A percentile compares a stretch with the other conserved stretches of the same genome.
Conservation (phyloP, 2,113 vertebrate species). For the Percina caprodes region DNA sequence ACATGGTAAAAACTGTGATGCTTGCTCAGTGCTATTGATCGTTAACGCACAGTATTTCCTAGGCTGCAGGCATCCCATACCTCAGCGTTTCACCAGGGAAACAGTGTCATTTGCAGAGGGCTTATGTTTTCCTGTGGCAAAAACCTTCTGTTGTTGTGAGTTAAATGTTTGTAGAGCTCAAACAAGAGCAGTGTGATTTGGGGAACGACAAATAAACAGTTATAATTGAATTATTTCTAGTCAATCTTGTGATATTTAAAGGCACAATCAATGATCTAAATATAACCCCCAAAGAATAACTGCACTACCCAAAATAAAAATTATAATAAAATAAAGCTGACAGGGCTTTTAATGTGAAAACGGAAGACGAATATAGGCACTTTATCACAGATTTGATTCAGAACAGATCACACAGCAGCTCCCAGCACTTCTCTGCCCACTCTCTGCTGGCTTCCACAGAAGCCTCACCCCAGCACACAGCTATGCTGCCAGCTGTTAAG, state of each 20-base stretch:
- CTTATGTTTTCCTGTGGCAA: conserved; percentile 39
- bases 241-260: conserved; percentile 1
- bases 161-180: conserved; percentile 25
- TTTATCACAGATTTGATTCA: too few species aligned
- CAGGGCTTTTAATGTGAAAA: background rate
- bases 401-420: too few species aligned
- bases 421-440: too few species aligned
- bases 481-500: too few species aligned
- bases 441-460: too few species aligned
- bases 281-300: background rate
- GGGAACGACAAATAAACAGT: background rate
- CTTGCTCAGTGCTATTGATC: conserved; percentile 75
- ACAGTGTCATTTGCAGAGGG: conserved; percentile 43
- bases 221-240: background rate
- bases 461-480: too few species aligned
- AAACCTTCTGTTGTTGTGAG: conserved; percentile 26
- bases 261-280: background rate
- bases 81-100: conserved; percentile 35
- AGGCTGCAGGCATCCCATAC: conserved; percentile 39
- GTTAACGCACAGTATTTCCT: conserved; percentile 47
- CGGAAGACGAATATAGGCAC: too few species aligned
- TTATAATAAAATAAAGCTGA: background rate
- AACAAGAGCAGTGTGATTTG: background rate
- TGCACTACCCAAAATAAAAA: background rate
- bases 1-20: conserved; percentile 68